Evolutionary conservation across 1,140 invertebrate species (phyloP).

Genomic region (Drosophila lacertosa): DNA sequence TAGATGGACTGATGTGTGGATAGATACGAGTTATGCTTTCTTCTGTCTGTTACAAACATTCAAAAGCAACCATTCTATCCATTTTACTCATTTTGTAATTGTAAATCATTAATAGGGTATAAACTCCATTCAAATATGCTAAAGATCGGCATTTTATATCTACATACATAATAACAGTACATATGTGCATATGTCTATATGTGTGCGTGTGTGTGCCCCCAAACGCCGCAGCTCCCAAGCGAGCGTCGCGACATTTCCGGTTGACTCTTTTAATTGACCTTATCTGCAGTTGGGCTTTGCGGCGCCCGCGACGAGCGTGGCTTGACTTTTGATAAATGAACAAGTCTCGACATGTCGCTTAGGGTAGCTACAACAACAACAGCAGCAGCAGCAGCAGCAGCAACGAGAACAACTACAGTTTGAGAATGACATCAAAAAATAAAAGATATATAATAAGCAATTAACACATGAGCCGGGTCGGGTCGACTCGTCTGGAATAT

Average conservation of each 20-base stretch:
- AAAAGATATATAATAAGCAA: constrained; percentile 82
- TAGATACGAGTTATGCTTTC: too few relatives aligned
- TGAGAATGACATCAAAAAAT: constrained; percentile 70
- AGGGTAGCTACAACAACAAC: constrained; percentile 3
- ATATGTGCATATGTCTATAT: neutral
- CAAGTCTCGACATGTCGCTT: constrained; percentile 55
- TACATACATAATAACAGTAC: neutral
- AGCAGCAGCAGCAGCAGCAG: neutral
- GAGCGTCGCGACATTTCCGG: constrained; percentile 81
- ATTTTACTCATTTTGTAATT: too few relatives aligned
- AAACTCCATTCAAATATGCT: neutral
- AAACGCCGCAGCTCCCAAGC: constrained; percentile 35
- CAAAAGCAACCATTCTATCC: too few relatives aligned
- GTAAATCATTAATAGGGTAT: too few relatives aligned
- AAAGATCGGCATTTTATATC: too few relatives aligned
- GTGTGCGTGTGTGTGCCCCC: constrained; percentile 2
- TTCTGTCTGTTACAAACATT: too few relatives aligned
- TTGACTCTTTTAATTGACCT: constrained; percentile 83
- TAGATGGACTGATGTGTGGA: too few relatives aligned
- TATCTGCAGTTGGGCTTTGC: constrained; percentile 63
- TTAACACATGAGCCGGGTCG: constrained; percentile 63
- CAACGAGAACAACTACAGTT: constrained; percentile 6
- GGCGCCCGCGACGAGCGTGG: constrained; percentile 59
- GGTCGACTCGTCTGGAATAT: constrained; percentile 35
- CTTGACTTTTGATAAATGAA: constrained; percentile 82